Conservation (phyloP, 2,888 invertebrate species). For the Agrochola litura region DNA sequence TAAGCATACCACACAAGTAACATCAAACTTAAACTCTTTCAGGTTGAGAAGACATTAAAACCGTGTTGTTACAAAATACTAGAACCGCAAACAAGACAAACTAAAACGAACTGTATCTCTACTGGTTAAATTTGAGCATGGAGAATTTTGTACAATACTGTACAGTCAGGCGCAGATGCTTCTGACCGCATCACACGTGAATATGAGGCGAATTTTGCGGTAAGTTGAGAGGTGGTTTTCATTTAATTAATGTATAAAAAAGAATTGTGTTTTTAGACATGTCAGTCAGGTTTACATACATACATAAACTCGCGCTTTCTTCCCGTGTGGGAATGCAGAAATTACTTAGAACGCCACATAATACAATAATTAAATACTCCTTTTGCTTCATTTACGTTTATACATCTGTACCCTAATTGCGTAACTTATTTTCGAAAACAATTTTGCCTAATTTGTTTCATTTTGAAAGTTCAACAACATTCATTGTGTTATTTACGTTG, state of each 20-base stretch:
- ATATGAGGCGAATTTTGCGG: conserved; percentile 10
- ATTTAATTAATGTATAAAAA: conserved; percentile 17
- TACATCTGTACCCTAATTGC: too few species aligned
- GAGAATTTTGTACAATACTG: conserved; percentile 52
- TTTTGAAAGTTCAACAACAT: too few species aligned
- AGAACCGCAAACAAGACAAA: conserved; percentile 43
- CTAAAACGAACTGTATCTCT: conserved; percentile 39
- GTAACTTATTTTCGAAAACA: too few species aligned
- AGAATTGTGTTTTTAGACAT: not conserved
- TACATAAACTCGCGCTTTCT: too few species aligned
- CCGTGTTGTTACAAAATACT: conserved; percentile 44
- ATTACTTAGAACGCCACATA: too few species aligned
- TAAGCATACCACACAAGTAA: conserved; percentile 1
- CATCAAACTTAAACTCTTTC: conserved; percentile 35
- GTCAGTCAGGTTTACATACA: not conserved
- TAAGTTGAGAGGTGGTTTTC: not conserved
- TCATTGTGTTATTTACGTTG: too few species aligned
- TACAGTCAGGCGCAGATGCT: conserved; percentile 36
- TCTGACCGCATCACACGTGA: conserved; percentile 17
- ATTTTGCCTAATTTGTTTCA: too few species aligned
- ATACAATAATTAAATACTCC: too few species aligned
- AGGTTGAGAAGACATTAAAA: conserved; percentile 49
- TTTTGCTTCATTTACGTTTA: too few species aligned
- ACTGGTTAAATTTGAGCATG: conserved; percentile 47
- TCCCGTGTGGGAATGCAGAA: too few species aligned